Evolutionary conservation across 2,888 invertebrate genomes (phyloP), one percentile per base, ranked within the genome.

Genomic region (Caenorhabditis sp.): DNA sequence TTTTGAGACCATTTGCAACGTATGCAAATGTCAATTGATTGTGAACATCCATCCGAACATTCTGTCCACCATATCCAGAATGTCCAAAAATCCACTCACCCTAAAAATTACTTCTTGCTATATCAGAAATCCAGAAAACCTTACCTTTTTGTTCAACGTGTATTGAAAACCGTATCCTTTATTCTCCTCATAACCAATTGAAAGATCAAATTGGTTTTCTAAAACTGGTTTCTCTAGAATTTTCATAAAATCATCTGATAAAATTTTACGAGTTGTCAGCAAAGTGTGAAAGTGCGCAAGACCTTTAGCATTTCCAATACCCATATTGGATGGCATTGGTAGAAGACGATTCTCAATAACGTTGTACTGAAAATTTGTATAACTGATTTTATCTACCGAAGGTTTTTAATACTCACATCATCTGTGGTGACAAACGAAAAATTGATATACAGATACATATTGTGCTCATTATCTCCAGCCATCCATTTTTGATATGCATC

Each of bases 311-410:
- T 73, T 78, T 1, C 78, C 77, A n/a, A 83, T 81, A 26, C 81
- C 83, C 78, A 83, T 79, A 56, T 83, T 83, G 0, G 83, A 83
- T 2, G 83, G 83, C 83, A 83, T 82, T 27, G 78, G 77, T 0
- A 83, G 65, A 1, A 78, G 67, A 1, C 81, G 79, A 64, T 83
- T 83, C 23, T 74, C 72, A 10, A 80, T 10, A 36, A 66, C 25
- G 64, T 83, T 83, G 67, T 83, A 83, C 83, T 83, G 59, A 59
- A 80, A 73, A 10, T n/a, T n/a, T n/a, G n/a, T n/a, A n/a, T n/a
- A n/a, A n/a, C n/a, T n/a, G n/a, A n/a, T n/a, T n/a, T n/a, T n/a
- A n/a, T n/a, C n/a, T n/a, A n/a, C n/a, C n/a, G n/a, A n/a, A n/a
- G n/a, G n/a, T n/a, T n/a, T n/a, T n/a, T n/a, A n/a, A 53, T 20